Conservation (phyloP, 2,113 vertebrate species). For the Pollimyrus isidori region DNA sequence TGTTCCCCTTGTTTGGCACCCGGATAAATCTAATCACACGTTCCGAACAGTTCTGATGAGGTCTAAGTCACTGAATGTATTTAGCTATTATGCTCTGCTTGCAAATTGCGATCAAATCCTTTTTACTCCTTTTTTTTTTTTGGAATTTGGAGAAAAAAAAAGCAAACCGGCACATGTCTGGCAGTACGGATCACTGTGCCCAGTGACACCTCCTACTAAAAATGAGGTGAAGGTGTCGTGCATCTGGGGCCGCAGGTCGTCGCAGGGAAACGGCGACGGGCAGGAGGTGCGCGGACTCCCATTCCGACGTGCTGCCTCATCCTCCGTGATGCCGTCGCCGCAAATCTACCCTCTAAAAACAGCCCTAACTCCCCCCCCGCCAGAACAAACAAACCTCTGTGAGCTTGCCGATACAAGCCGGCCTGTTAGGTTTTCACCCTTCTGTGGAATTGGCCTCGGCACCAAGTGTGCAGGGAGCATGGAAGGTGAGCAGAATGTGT, state of each 20-base stretch:
- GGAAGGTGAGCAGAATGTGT: constrained; percentile 20
- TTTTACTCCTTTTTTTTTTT: not conserved
- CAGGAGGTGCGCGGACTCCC: not conserved
- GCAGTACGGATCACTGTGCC: not conserved
- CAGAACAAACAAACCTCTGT: not conserved
- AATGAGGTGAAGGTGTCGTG: not conserved
- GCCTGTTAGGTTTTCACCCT: not conserved
- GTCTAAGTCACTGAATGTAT: not conserved
- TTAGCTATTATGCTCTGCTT: not conserved
- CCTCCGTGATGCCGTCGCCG: not conserved
- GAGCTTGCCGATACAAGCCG: not conserved
- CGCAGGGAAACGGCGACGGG: not conserved
- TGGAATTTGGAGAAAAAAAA: not conserved
- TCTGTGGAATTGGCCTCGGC: not conserved
- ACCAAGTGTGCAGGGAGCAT: not conserved
- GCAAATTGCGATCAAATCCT: not conserved
- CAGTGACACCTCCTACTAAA: not conserved
- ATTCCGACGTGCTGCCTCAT: not conserved
- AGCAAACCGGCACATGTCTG: not conserved
- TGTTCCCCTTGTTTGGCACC: not conserved
- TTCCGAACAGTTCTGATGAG: not conserved
- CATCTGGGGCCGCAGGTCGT: not conserved
- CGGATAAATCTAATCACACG: not conserved
- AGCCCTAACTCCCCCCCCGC: no score
- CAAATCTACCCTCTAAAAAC: not conserved